Evolutionary conservation across 2,113 vertebrate genomes (phyloP), one percentile per base, ranked within the genome.

Genomic region (Daphoenositta chrysoptera): DNA sequence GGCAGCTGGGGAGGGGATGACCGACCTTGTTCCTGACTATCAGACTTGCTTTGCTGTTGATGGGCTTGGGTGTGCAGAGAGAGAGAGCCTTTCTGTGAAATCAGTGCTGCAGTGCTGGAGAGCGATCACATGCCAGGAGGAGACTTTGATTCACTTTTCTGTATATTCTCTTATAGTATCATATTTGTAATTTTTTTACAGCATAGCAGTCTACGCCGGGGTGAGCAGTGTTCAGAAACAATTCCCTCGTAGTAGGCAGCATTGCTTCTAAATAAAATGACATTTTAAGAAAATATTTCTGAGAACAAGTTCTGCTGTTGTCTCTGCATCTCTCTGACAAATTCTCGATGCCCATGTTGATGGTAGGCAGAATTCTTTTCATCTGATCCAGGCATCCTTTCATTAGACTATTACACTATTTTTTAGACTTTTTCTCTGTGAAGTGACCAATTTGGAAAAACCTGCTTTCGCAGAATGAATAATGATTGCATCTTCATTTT

Each of bases 21-120:
- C 77, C 51, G 91, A 96, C 90, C 94, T 98, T 97, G 92, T 90
- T 97, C 93, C 91, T 83, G 96, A 65, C 91, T 97, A 70, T 95
- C 92, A 91, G 96, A 80, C 91, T 97, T 97, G 91, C 94, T 97
- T 94, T 96, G 81, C 94, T 97, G 93, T 93, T 90, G 77, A 83
- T 86, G 89, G 89, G 90, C 87, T 94, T 66, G 56, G 56, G 91
- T 86, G 86, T 83, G 77, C 33, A 35, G 12, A 33, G 87, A 72
- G 54, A 65, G 44, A 11, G 30, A 37, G 33, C 71, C 56, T 73
- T 77, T 61, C 70, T 70, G 92, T 73, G 82, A 73, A 91, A 64
- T 86, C 63, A 90, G 66, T 79, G 88, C 90, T 82, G 80, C 68
- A 16, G 87, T 89, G 91, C 42, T 93, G 93, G 87, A 37, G 87